A percentile compares a stretch with the other conserved stretches of the same genome.
Evolutionary conservation across 1,140 invertebrate genomes (phyloP).

Genomic region (Spodoptera frugiperda): DNA sequence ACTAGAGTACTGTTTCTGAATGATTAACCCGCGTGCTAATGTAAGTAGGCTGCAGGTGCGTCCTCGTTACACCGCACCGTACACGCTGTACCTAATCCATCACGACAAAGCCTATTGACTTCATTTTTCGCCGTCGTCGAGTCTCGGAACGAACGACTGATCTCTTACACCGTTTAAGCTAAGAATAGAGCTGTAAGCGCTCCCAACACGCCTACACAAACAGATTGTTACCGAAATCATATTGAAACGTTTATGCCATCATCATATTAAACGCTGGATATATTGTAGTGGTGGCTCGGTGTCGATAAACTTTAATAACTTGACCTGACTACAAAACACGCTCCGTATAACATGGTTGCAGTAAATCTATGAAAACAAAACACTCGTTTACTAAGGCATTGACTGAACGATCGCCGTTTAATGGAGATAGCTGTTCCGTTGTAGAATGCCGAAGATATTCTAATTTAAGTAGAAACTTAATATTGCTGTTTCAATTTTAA

Average conservation of each 20-base stretch:
- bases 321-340: conserved; percentile 16
- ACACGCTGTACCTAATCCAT: background rate
- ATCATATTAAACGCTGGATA: conserved; percentile 29
- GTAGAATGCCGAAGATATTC: too few relatives aligned
- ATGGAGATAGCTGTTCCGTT: conserved; percentile 1
- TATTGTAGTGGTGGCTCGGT: conserved; percentile 1
- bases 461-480: too few relatives aligned
- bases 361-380: conserved; percentile 33
- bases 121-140: background rate
- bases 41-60: conserved; percentile 16
- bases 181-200: conserved; percentile 12
- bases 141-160: background rate
- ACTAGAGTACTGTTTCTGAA: background rate
- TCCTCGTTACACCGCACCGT: background rate
- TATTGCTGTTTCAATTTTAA: too few relatives aligned
- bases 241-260: conserved; percentile 30
- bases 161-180: conserved; percentile 13
- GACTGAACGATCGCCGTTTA: background rate
- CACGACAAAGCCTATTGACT: conserved; percentile 24
- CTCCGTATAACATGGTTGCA: conserved; percentile 19
- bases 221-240: conserved; percentile 24
- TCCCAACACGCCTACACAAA: conserved; percentile 12
- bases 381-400: conserved; percentile 1
- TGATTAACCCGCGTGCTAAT: background rate
- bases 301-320: conserved; percentile 36